phyloP scores from a whole-genome alignment of 2,888 invertebrate genomes.

The Salticus scenicus region DNA sequence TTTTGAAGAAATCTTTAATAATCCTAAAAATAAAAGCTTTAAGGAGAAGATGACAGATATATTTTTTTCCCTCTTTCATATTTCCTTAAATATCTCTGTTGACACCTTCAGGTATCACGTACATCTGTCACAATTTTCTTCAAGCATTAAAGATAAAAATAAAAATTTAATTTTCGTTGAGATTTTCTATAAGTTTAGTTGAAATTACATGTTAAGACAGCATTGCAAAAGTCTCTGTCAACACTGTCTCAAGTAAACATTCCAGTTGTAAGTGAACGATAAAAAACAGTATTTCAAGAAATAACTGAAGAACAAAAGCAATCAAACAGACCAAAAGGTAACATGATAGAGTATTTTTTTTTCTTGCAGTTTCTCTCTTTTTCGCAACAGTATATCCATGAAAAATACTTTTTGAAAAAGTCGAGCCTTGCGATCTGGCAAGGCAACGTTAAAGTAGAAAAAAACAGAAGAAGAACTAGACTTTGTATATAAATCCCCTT shows the following conservation, averaged over 20 bases:
- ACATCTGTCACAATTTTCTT: background rate
- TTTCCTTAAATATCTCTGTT: no score
- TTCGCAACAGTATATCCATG: slow-evolving; percentile 53
- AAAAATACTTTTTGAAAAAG: slow-evolving; percentile 63
- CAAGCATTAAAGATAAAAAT: background rate
- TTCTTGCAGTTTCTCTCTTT: slow-evolving; percentile 8
- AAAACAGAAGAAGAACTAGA: background rate
- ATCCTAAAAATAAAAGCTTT: no score
- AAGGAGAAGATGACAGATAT: no score
- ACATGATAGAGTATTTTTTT: slow-evolving; percentile 57
- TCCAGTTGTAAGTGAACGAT: slow-evolving; percentile 31
- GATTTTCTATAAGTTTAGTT: background rate
- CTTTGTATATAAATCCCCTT: slow-evolving; percentile 58
- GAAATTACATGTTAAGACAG: background rate
- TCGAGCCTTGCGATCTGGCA: slow-evolving; percentile 44
- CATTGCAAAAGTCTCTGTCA: background rate
- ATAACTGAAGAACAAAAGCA: slow-evolving; percentile 18
- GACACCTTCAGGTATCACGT: no score
- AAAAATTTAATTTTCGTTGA: no score
- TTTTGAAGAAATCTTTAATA: no score
- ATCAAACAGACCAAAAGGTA: slow-evolving; percentile 37
- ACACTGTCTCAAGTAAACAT: background rate
- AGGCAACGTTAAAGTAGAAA: slow-evolving; percentile 55
- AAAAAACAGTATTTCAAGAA: slow-evolving; percentile 34
- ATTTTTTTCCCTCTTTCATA: no score